Evolutionary conservation across 2,888 invertebrate species (phyloP), one percentile per base, ranked within the genome.

Genomic region (Hoplodrina ambigua): DNA sequence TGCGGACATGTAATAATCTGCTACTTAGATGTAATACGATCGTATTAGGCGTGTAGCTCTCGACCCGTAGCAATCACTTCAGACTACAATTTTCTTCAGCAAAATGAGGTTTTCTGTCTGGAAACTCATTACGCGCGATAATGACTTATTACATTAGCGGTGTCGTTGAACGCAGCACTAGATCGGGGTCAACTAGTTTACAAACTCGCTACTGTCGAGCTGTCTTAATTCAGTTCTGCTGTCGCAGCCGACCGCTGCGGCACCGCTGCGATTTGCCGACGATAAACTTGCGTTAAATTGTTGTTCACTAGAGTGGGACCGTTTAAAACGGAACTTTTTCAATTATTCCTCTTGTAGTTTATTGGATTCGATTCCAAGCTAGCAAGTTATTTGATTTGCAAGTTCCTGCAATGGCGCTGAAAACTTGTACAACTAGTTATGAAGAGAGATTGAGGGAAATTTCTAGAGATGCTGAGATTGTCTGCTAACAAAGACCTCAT

Each of bases 221-320:
- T 87, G 90, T 91, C 90, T 91, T 91, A 91, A 91, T 91, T 89
- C 91, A 90, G 91, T 91, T 90, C 83, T 85, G 85, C 81, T 90
- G 89, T 92, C 88, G 85, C 85, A 77, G 83, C 78, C 87, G 87
- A 87, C 87, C 90, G 86, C 89, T 82, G 88, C 86, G 85, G 78
- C 81, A 55, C 78, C 86, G 84, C 86, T 74, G 81, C 87, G 87
- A 84, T 84, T 84, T 85, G 73, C 76, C 80, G 72, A 78, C 89
- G 86, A 88, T 88, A 88, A 90, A 89, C 88, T 88, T 85, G 79
- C 83, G 70, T 82, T 87, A 84, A 88, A 87, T 88, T 87, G 87
- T 87, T 86, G 87, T 87, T 84, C 86, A 82, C 81, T 87, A 82
- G 67, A 83, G 68, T 75, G 63, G 78, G 71, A 83, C 80, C 87